A percentile compares a stretch with the other conserved stretches of the same genome.
Evolutionary conservation across 2,113 vertebrate species (phyloP).

Genomic region (Rhinopithecus roxellana): DNA sequence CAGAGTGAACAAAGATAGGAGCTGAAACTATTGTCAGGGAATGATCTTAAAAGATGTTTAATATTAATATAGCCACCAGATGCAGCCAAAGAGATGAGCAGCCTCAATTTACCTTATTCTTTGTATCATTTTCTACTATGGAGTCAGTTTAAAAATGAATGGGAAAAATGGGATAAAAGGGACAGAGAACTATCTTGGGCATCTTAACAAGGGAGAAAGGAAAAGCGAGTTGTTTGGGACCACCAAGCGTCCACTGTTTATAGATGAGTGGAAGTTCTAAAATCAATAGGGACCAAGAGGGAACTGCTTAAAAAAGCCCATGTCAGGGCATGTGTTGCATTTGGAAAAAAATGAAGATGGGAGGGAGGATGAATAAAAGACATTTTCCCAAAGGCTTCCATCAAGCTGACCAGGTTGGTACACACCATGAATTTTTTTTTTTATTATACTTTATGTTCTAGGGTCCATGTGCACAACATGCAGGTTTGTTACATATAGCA

Average conservation of each 20-base stretch:
- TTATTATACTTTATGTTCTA: too few relatives aligned
- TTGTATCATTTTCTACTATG: background rate
- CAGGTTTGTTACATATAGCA: background rate
- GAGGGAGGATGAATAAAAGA: background rate
- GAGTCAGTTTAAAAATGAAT: background rate
- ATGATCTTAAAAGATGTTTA: background rate
- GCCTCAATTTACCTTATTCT: too few relatives aligned
- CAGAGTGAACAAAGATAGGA: background rate
- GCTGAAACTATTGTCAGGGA: background rate
- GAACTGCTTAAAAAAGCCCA: background rate
- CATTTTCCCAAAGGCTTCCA: background rate
- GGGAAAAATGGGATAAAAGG: background rate
- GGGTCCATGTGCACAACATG: too few relatives aligned
- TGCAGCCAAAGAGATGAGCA: background rate
- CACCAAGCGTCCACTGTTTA: background rate
- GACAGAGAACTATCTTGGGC: too few relatives aligned
- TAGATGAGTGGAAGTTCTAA: background rate
- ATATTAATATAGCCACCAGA: background rate
- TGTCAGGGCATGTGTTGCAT: background rate
- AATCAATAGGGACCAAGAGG: background rate
- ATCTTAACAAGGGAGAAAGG: background rate
- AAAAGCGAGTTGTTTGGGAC: background rate
- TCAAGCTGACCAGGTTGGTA: background rate
- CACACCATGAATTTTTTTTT: background rate
- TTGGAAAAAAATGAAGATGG: background rate